Base-by-base conservation (phyloP, 2,888 invertebrate species). In the Chrysotoxum bicinctum region DNA sequence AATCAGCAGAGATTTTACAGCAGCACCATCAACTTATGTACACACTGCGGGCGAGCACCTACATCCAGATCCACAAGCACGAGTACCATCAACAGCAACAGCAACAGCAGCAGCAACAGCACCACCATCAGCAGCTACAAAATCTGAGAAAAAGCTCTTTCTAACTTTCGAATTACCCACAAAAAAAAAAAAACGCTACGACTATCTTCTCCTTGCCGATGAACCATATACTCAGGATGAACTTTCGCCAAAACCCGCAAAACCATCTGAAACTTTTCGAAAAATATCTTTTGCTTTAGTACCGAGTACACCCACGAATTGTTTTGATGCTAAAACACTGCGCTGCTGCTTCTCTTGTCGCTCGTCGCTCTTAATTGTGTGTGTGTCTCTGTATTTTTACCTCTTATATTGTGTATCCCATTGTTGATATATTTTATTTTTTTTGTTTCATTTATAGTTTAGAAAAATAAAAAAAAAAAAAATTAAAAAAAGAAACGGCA, bases 221-320 rank as follows among this genome's bases (percentile, higher is more conserved):
- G 64, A 64, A 64, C 64, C 19, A n/a, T 19, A 45, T 7, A 54
- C 35, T 66, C 48, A 23, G 62, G 56, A 70, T 70, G 82, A 82
- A 77, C 72, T 81, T 81, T 85, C 50, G 72, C 73, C 14, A 45
- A 64, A 76, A 62, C 52, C 70, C 35, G 66, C 66, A 69, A 80
- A 70, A 54, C 72, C 72, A 64, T 60, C 75, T 69, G 73, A 81
- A 81, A 77, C 50, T 56, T 85, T 84, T 75, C 70, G 58, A 74
- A 77, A 68, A 85, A 73, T 85, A 85, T 81, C 73, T 85, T 85
- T 76, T 54, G 54, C 69, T 69, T 85, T 77, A 85, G 81, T 85
- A 85, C 81, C 85, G 85, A 85, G 81, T 85, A 85, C 85, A 85
- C 85, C 85, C 85, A 85, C 85, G 81, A 85, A 85, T 85, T 85